Base-by-base conservation (phyloP, 2,888 invertebrate genomes). In the Craniophora ligustri region DNA sequence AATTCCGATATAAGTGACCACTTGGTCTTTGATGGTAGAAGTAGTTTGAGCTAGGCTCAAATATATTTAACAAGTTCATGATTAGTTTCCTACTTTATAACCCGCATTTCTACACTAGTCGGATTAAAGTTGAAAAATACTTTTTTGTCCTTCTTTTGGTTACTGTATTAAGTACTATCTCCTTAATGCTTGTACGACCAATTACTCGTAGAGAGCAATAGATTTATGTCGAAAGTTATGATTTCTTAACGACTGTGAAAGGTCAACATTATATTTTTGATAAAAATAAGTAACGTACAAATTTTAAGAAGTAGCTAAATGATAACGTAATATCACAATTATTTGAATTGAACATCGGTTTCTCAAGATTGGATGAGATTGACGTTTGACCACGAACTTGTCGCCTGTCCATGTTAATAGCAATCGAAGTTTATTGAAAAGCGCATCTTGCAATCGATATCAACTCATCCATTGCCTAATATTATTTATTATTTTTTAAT, bases 391-490 rank as follows among this genome's bases (percentile, higher is more conserved):
- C 85, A 82, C 84, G 85, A 87, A 86, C 86, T 86, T 85, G 85
- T 86, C 83, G 78, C 59, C 65, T 62, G 69, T 68, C 74, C 76
- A 79, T 61, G 60, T 72, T 78, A 79, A 79, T 72, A 76, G 72
- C 71, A 84, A 87, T 86, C 79, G 84, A 87, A 77, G 79, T 80
- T 81, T 76, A 85, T 88, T 87, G 81, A 86, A 79, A 78, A 67
- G 56, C 69, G 68, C 68, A 54, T 72, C 68, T 78, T 78, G 78
- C 77, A 79, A 79, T 67, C 67, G 50, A 67, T 66, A 63, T 69
- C 55, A 61, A 73, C 59, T 70, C 55, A 61, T 45, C 44, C 55
- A 51, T 75, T 73, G 72, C 67, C 57, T 60, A 74, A 67, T 46
- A 50, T 35, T 51, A 56, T 54, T 60, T 64, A 48, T 46, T 59